A percentile compares a stretch with the other conserved stretches of the same genome.
These are phyloP conservation scores for Burhinus oedicnemus DNA, from an alignment of 2,113 vertebrate species.

Conservation along the genomic window DNA sequence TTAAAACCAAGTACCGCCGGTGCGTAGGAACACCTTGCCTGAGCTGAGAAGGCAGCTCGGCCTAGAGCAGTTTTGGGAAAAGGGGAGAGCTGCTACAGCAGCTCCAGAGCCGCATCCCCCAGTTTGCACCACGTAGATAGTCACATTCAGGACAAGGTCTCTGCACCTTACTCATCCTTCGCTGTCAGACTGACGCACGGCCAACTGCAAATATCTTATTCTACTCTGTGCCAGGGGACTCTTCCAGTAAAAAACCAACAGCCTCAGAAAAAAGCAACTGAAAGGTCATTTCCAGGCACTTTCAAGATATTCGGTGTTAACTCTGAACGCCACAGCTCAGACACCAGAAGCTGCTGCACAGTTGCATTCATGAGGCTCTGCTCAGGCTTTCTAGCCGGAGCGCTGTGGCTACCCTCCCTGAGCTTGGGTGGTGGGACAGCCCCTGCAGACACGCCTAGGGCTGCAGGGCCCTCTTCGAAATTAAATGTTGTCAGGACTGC, in stretches of 20 bases:
- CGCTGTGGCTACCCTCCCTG: background rate
- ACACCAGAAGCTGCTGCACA: background rate
- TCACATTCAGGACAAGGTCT: background rate
- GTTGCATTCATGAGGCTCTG: background rate
- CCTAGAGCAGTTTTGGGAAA: background rate
- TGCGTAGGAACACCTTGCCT: background rate
- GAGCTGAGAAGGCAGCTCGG: background rate
- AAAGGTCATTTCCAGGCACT: background rate
- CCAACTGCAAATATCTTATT: background rate
- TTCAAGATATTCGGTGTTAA: background rate
- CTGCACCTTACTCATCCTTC: background rate
- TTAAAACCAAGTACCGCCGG: background rate
- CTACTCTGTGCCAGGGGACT: background rate
- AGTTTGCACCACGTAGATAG: background rate
- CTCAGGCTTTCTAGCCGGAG: background rate
- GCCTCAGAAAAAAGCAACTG: background rate
- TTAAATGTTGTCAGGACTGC: background rate
- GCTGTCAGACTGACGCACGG: background rate
- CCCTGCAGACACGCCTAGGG: background rate
- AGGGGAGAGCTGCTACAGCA: background rate
- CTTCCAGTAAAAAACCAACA: background rate
- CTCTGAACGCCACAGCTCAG: background rate
- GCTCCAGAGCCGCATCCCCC: background rate
- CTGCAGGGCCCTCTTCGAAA: background rate
- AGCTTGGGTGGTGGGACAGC: background rate